Base-by-base conservation (phyloP, 2,113 vertebrate species). In the Sceloporus tristichus region DNA sequence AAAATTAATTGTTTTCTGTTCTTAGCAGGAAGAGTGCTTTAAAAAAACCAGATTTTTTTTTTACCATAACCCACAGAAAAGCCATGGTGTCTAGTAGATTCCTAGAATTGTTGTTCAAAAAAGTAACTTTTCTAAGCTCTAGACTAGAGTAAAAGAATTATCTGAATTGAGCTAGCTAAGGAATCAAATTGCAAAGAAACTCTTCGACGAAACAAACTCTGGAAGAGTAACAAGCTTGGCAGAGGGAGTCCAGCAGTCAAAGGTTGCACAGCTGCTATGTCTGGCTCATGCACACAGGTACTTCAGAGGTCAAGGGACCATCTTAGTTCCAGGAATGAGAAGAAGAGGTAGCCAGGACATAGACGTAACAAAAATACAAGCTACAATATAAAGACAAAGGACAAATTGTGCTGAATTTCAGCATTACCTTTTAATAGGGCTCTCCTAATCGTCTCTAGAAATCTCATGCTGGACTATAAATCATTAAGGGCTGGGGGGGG, bases 321-420 rank as follows among this genome's bases (percentile, higher is more conserved):
- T 93, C 34, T 0, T 38, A 13, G 83, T 95, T 95, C 93, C 90
- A 92, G 89, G 94, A 95, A 93, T 71, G 84, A 88, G 82, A 85
- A 66, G 88, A 90, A 90, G 75, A 88, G 27, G 48, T 84, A 90
- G 93, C 89, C 90, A 94, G 38, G 38, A 14, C 62, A 91, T 42
- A 94, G 85, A 13, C 88, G 85, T 48, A 92, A 94, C 89, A 90
- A 94, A 94, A 94, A 93, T 85, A 93, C 73, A 86, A 65, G 85
- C 62, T 87, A 82, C 90, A 93, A 92, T 92, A 93, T 91, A 78
- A 91, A 88, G 94, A 89, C 91, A 93, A 95, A 86, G 92, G 91
- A 94, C 93, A 94, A 95, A 94, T 91, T 93, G 85, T 93, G 66
- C 93, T 85, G 89, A 93, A 85, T 93, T 93, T 88, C 93, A 90